Evolutionary conservation across 64 coral and sea anemone genomes (phyloP).

Genomic region (Trachythela sp.): DNA sequence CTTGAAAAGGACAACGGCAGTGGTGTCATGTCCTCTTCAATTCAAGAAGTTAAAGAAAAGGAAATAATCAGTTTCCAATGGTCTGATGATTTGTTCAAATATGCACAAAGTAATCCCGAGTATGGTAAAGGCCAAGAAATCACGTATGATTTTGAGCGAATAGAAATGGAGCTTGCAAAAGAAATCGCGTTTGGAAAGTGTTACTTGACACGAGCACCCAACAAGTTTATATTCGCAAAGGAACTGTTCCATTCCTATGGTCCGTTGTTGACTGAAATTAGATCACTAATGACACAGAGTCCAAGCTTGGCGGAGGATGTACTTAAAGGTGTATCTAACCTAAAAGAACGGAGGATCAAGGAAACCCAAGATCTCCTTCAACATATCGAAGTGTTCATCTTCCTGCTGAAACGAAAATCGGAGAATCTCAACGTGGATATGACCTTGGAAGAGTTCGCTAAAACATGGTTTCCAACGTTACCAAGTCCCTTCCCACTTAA

Average conservation of each 20-base stretch:
- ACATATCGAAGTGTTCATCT: conserved; percentile 64
- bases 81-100: conserved; percentile 51
- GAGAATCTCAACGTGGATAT: conserved; percentile 2
- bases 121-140: conserved; percentile 71
- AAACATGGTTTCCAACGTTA: conserved; percentile 21
- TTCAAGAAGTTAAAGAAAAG: conserved; percentile 60
- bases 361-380: conserved; percentile 49
- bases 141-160: conserved; percentile 65
- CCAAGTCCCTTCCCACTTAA: conserved; percentile 45
- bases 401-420: conserved; percentile 41
- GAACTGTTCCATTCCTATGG: conserved; percentile 76
- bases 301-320: conserved; percentile 29
- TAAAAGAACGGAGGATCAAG: conserved; percentile 57
- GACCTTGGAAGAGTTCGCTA: conserved; percentile 41
- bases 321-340: conserved; percentile 27
- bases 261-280: conserved; percentile 54
- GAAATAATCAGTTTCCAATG: conserved; percentile 67
- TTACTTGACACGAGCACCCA: conserved; percentile 49
- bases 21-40: conserved; percentile 33
- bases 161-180: conserved; percentile 60
- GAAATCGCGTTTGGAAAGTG: conserved; percentile 57
- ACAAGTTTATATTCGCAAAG: conserved; percentile 62
- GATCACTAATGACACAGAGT: conserved; percentile 43
- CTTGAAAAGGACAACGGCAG: conserved; percentile 38
- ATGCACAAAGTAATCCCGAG: conserved; percentile 64